Base-by-base conservation (phyloP, 2,113 vertebrate genomes). In the Nibea coibor region DNA sequence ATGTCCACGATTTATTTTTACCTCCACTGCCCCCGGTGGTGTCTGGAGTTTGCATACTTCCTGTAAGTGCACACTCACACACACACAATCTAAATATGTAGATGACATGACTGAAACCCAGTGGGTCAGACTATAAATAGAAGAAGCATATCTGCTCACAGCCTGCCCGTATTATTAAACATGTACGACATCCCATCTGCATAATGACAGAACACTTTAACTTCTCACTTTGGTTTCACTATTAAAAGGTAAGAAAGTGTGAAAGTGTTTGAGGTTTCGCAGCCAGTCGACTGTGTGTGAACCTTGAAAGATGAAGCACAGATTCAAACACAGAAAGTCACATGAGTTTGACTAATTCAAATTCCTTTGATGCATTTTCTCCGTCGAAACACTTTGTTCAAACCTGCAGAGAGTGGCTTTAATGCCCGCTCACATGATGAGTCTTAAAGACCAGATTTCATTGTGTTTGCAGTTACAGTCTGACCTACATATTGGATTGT, bases 91-190 rank as follows among this genome's bases (percentile, higher is more conserved):
- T 68, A 71, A 78, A 69, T 72, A 42, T 66, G 65, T 43, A 26
- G 51, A 69, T 82, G 75, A 72, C 53, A 28, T 28, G 26, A 76
- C 67, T 51, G 43, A 24, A 61, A 72, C 68, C 31, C 77, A 84
- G 58, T 90, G 75, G 81, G 72, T 77, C 57, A 15, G 14, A 39
- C 74, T 90, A 88, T 87, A 78, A 87, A 85, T 88, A 90, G 74
- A 62, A 31, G 42, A 28, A 53, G 45, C 22, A 24, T 54, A 64
- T 74, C 59, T 31, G 61, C 14, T 62, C 43, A 3, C 72, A 69
- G 56, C 15, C 50, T 51, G 22, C 19, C 1, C 19, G 42, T 5
- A n/a, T 19, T 43, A 15, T 20, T 48, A 48, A 78, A 26, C 48
- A 43, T 12, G 0, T 1, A 19, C 39, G 24, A 28, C 0, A 22